Evolutionary conservation across 2,888 invertebrate genomes (phyloP).

Genomic region (Zonitis immaculata): DNA sequence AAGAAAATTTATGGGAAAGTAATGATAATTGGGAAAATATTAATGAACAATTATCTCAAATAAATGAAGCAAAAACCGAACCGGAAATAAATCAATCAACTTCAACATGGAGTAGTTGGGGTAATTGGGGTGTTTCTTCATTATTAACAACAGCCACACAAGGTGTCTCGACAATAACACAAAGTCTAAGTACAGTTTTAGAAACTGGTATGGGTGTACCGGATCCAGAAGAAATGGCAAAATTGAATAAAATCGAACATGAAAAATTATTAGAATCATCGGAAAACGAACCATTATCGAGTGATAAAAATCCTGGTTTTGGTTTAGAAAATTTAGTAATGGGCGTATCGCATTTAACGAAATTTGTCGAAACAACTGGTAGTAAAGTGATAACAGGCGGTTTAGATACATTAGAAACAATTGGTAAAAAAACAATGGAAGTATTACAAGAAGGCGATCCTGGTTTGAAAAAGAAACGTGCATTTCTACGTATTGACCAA

Average conservation of each 20-base stretch:
- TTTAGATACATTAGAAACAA: constrained; percentile 82
- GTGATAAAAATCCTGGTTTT: constrained; percentile 30
- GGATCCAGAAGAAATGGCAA: constrained; percentile 73
- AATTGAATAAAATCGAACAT: constrained; percentile 42
- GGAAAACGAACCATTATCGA: not conserved
- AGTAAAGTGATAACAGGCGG: constrained; percentile 68
- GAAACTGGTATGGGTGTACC: constrained; percentile 82
- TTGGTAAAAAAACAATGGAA: constrained; percentile 94
- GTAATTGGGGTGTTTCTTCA: constrained; percentile 71
- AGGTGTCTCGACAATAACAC: constrained; percentile 72
- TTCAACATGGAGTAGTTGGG: constrained; percentile 57
- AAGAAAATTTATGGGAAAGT: constrained; percentile 26
- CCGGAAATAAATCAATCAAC: not conserved
- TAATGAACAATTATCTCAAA: constrained; percentile 43
- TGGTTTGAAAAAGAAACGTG: constrained; percentile 72
- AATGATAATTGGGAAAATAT: constrained; percentile 54
- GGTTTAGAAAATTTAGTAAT: constrained; percentile 63
- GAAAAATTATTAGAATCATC: constrained; percentile 18
- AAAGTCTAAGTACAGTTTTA: constrained; percentile 71
- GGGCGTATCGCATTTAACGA: constrained; percentile 60
- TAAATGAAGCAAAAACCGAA: constrained; percentile 39
- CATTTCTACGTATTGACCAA: constrained; percentile 58
- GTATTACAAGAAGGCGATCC: constrained; percentile 91
- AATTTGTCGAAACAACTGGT: constrained; percentile 63
- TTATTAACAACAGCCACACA: constrained; percentile 71